Evolutionary conservation across 2,888 invertebrate species (phyloP).

Genomic region (Acanthosepion pharaonis): DNA sequence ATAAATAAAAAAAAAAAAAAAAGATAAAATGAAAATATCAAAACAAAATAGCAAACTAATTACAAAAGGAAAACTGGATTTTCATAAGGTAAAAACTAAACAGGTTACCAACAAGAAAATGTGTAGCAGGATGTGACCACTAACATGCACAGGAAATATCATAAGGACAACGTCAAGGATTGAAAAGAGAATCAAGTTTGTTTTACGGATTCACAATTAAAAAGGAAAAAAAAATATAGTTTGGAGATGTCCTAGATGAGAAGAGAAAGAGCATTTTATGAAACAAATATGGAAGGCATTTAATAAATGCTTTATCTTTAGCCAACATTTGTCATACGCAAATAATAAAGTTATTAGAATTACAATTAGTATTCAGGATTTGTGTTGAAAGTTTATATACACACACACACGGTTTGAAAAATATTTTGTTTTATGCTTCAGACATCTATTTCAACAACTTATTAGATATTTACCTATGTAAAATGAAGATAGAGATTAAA

Average conservation of each 20-base stretch:
- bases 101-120: not conserved
- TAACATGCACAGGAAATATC: not conserved
- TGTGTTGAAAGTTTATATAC: not conserved
- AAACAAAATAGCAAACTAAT: not conserved
- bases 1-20: not conserved
- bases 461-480: not conserved
- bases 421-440: not conserved
- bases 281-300: too few species aligned
- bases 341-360: too few species aligned
- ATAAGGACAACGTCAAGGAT: not conserved
- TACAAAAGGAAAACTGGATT: not conserved
- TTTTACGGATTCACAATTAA: not conserved
- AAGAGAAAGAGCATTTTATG: too few species aligned
- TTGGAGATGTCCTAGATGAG: too few species aligned
- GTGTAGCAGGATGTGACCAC: not conserved
- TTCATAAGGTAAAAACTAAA: not conserved
- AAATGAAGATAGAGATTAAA: not conserved
- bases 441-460: not conserved
- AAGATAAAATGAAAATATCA: not conserved
- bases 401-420: not conserved
- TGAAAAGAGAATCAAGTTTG: not conserved
- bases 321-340: too few species aligned
- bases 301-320: too few species aligned
- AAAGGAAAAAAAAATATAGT: not conserved
- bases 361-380: not conserved